Conservation (phyloP, 2,113 vertebrate genomes). For the Oxyura jamaicensis region DNA sequence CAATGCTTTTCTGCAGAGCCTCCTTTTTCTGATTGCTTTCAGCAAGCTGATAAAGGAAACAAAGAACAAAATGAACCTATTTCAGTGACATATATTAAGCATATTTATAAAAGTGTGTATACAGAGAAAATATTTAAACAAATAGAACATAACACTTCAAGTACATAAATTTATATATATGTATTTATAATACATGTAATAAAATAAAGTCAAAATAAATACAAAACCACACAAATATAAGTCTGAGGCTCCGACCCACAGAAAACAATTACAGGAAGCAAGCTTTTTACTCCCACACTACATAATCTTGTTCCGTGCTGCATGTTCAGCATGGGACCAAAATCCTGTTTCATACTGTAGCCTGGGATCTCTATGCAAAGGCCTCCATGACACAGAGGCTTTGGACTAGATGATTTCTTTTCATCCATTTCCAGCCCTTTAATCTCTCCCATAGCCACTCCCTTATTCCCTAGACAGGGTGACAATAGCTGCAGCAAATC, state of each 20-base stretch:
- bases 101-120: background rate
- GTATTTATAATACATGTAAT: background rate
- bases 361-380: background rate
- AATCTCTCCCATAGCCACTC: background rate
- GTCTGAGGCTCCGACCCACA: background rate
- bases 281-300: accelerated
- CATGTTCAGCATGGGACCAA: background rate
- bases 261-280: background rate
- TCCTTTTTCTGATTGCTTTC: slow-evolving; percentile 84
- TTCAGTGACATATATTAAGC: background rate
- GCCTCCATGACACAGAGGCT: background rate
- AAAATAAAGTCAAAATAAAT: background rate
- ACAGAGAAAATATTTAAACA: background rate
- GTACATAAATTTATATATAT: background rate
- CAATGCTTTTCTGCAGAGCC: slow-evolving; percentile 79
- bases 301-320: background rate
- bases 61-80: slow-evolving; percentile 5
- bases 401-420: background rate
- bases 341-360: background rate
- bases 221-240: background rate
- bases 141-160: background rate
- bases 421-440: background rate
- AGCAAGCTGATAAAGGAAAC: slow-evolving; percentile 75
- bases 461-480: background rate
- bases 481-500: background rate